A percentile compares a stretch with the other conserved stretches of the same genome.
Evolutionary conservation across 53 echinoderm and acorn worm species (phyloP).

Genomic region (Zoroaster sp.): DNA sequence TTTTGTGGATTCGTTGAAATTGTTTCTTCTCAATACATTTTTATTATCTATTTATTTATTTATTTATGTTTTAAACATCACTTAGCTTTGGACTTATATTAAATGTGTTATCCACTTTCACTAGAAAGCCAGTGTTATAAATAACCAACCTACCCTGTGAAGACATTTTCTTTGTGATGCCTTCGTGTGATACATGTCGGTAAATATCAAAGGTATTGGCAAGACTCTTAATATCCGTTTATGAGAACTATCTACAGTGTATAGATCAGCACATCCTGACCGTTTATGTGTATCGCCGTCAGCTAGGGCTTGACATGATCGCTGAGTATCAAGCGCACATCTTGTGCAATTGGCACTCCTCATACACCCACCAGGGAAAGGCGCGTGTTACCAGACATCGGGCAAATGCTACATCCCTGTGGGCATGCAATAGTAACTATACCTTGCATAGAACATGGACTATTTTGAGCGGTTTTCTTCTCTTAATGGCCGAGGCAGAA

Average conservation of each 20-base stretch:
- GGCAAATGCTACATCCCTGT: not conserved
- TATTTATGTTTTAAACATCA: too few relatives aligned
- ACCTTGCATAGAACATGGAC: not conserved
- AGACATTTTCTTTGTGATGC: not conserved
- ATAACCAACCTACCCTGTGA: not conserved
- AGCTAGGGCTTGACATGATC: not conserved
- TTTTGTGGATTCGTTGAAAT: too few relatives aligned
- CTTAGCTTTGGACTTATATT: too few relatives aligned
- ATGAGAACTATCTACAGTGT: not conserved
- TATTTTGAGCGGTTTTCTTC: not conserved
- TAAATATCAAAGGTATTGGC: not conserved
- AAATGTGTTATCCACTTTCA: too few relatives aligned
- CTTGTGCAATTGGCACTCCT: not conserved
- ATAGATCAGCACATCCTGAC: not conserved
- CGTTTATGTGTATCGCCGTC: not conserved
- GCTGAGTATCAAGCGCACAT: not conserved
- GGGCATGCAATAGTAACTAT: not conserved
- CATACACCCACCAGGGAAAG: not conserved
- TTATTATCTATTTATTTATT: too few relatives aligned
- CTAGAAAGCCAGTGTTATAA: too few relatives aligned
- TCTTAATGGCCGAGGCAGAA: not conserved
- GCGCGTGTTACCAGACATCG: not conserved
- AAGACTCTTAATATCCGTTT: constrained; percentile 16
- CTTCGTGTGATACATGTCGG: not conserved
- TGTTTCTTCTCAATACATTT: too few relatives aligned